A percentile compares a stretch with the other conserved stretches of the same genome.
These are phyloP conservation scores for Archegozetes longisetosus DNA, from an alignment of 1,140 invertebrate genomes.

Conservation along the genomic window DNA sequence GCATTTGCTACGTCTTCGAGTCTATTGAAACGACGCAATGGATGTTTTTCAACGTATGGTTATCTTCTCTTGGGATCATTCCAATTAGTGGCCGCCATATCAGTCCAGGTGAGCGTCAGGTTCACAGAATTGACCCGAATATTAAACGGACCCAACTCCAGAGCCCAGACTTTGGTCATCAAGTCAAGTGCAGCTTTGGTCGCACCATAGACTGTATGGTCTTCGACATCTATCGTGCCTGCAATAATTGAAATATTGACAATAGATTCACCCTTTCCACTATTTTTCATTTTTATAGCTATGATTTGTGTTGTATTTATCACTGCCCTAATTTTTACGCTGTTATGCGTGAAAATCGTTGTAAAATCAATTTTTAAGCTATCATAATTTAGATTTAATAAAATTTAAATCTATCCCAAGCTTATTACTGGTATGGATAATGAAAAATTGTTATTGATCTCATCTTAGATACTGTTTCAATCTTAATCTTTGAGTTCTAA, in stretches of 20 bases:
- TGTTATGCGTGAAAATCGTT: conserved; percentile 7
- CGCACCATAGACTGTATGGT: conserved; percentile 56
- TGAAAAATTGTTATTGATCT: too few species aligned
- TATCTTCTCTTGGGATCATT: conserved; percentile 33
- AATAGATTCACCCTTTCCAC: conserved; percentile 48
- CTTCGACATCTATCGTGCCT: conserved; percentile 42
- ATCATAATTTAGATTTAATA: too few species aligned
- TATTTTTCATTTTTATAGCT: conserved; percentile 50
- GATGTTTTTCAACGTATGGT: conserved; percentile 25
- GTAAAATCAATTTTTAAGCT: too few species aligned
- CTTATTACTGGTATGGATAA: too few species aligned
- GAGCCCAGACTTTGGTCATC: conserved; percentile 50
- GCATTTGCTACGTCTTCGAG: conserved; percentile 65
- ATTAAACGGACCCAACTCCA: conserved; percentile 55
- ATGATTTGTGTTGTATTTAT: conserved; percentile 65
- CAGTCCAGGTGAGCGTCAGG: conserved; percentile 76
- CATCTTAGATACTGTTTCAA: too few species aligned
- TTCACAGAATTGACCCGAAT: conserved; percentile 79
- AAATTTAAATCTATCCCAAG: too few species aligned
- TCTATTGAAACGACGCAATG: conserved; percentile 49
- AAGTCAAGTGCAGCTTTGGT: conserved; percentile 45
- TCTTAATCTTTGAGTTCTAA: too few species aligned
- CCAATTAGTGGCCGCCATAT: conserved; percentile 69
- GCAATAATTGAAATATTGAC: conserved; percentile 77
- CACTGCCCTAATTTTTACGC: conserved; percentile 62